Percentiles rank a stretch among this genome's conserved stretches.
Evolutionary conservation across 2,888 invertebrate species (phyloP).

Genomic region (Oasisia sp.): DNA sequence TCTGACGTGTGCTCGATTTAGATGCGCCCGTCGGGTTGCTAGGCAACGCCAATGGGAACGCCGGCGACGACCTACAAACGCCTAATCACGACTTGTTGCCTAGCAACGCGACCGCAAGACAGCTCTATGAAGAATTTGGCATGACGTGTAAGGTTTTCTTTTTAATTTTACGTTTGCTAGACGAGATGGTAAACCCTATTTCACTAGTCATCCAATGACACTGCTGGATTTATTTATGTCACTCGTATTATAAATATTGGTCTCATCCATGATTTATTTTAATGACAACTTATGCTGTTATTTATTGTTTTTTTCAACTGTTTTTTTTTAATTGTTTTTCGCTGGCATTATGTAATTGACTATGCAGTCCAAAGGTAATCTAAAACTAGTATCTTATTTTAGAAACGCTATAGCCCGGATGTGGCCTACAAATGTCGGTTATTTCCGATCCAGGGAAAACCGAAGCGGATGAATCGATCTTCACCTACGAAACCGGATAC

Average conservation of each 20-base stretch:
- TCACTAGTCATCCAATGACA: too few species aligned
- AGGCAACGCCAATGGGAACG: conserved; percentile 10
- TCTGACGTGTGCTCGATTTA: neutral
- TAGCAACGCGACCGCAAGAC: neutral
- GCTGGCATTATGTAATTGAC: too few species aligned
- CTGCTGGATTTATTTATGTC: too few species aligned
- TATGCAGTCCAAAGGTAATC: too few species aligned
- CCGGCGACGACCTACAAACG: neutral
- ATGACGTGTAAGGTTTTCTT: neutral
- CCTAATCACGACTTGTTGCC: neutral
- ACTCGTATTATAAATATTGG: too few species aligned
- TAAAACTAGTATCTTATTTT: too few species aligned
- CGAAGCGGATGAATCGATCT: neutral
- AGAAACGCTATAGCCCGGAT: neutral
- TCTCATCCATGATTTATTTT: too few species aligned
- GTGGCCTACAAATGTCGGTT: neutral
- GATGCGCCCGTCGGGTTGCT: neutral
- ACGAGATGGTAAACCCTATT: neutral
- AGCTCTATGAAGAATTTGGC: neutral
- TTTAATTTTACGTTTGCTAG: neutral
- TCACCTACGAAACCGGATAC: neutral
- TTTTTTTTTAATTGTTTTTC: too few species aligned
- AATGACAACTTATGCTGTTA: too few species aligned
- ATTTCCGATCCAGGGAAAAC: neutral
- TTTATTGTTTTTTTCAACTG: too few species aligned